A percentile compares a stretch with the other conserved stretches of the same genome.
Evolutionary conservation across 1,140 invertebrate species (phyloP).

Genomic region (Ceratina calcarata): DNA sequence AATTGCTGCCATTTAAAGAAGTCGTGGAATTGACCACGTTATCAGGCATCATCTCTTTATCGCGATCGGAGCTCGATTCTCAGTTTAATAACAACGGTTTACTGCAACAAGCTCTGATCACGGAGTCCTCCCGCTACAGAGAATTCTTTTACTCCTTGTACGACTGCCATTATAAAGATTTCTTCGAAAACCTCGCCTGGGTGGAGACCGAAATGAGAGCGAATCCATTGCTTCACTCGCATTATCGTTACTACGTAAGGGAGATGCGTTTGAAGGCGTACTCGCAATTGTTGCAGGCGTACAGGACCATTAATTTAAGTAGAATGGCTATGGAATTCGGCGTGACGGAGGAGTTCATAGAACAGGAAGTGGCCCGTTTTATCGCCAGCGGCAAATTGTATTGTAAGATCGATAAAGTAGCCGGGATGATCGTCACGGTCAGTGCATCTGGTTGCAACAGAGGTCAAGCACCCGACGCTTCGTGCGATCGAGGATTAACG

Average conservation of each 20-base stretch:
- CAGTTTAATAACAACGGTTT: constrained; percentile 72
- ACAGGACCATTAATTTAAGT: constrained; percentile 84
- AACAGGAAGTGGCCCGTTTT: constrained; percentile 85
- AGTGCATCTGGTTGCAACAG: constrained; percentile 82
- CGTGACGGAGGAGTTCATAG: constrained; percentile 87
- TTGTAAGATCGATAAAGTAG: constrained; percentile 89
- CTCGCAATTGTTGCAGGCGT: constrained; percentile 88
- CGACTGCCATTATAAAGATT: constrained; percentile 87
- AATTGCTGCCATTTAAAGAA: constrained; percentile 85
- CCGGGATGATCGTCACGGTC: constrained; percentile 88
- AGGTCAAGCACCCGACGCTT: constrained; percentile 81
- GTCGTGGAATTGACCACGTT: constrained; percentile 53
- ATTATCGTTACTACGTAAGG: constrained; percentile 87
- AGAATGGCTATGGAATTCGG: constrained; percentile 90
- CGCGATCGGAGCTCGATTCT: constrained; percentile 68
- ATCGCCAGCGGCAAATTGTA: constrained; percentile 87
- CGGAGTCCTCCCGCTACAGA: constrained; percentile 78
- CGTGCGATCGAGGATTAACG: constrained; percentile 66
- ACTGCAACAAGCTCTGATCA: constrained; percentile 77
- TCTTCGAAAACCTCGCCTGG: constrained; percentile 81
- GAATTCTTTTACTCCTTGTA: constrained; percentile 87
- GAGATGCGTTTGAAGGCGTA: constrained; percentile 90
- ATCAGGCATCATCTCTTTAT: constrained; percentile 69
- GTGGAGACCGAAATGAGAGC: constrained; percentile 83
- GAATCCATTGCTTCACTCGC: constrained; percentile 85